Conservation (phyloP, 1,140 invertebrate genomes). For the Trichoplusia ni region DNA sequence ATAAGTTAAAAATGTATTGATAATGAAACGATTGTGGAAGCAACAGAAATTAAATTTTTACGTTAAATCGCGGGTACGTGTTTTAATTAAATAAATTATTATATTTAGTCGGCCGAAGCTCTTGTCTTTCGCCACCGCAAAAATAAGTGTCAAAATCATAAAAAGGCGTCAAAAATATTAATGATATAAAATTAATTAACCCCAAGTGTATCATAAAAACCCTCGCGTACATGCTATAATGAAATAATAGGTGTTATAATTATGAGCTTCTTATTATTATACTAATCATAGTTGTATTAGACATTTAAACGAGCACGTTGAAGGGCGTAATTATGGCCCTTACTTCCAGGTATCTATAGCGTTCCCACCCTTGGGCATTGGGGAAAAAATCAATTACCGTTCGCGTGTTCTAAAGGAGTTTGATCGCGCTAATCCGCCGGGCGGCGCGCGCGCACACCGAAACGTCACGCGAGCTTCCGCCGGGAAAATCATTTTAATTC, state of each 20-base stretch:
- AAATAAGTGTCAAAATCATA: no score
- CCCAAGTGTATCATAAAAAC: no score
- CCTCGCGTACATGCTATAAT: no score
- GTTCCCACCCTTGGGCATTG: constrained; percentile 22
- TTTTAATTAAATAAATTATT: no score
- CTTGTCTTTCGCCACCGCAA: no score
- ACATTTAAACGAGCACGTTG: constrained; percentile 10
- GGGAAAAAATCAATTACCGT: constrained; percentile 34
- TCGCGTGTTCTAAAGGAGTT: constrained; percentile 67
- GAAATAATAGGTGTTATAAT: constrained; percentile 3
- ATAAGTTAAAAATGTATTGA: no score
- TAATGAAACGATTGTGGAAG: no score
- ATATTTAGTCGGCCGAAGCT: no score
- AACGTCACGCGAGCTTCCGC: constrained; percentile 74
- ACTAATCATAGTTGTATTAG: background rate
- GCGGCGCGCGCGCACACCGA: constrained; percentile 62
- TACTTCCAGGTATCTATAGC: constrained; percentile 24
- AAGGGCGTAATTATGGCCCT: constrained; percentile 12
- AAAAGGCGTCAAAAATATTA: no score
- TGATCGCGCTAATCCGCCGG: constrained; percentile 69
- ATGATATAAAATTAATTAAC: no score
- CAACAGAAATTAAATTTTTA: no score
- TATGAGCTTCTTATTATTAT: constrained; percentile 12
- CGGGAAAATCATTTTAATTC: constrained; percentile 65
- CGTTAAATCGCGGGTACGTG: no score